Percentiles rank a stretch among this genome's conserved stretches.
Conservation (phyloP, 2,113 vertebrate genomes). For the Dipodomys merriami region DNA sequence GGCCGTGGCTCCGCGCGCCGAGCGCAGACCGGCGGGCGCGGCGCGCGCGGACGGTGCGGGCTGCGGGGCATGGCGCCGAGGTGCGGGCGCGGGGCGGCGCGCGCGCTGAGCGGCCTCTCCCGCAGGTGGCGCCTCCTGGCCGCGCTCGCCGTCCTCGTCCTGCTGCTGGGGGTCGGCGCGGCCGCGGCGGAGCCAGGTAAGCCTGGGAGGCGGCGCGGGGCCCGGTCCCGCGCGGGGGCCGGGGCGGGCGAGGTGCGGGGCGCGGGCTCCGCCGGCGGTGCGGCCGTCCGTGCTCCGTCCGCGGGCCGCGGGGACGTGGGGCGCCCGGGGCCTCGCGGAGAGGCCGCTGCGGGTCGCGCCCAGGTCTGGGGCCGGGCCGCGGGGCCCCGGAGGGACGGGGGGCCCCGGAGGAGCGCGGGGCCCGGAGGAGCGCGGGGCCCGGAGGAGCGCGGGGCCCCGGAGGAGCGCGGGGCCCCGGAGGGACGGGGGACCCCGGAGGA, state of each 20-base stretch:
- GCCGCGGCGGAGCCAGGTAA: conserved; percentile 68
- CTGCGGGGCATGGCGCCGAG: conserved; percentile 54
- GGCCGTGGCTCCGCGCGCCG: not conserved
- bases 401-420: not conserved
- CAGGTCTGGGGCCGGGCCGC: no score
- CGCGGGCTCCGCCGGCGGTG: no score
- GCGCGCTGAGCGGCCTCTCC: not conserved
- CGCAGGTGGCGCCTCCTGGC: conserved; percentile 73
- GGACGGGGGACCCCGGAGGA: no score
- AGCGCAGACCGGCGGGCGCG: no score
- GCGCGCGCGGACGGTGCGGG: not conserved
- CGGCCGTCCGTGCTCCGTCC: not conserved
- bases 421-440: no score
- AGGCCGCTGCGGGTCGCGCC: not conserved
- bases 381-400: no score
- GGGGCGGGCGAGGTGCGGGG: not conserved
- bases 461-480: no score
- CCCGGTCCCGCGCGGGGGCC: not conserved
- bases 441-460: no score
- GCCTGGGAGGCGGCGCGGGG: not conserved
- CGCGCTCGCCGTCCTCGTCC: conserved; percentile 4
- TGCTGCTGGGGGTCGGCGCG: conserved; percentile 52
- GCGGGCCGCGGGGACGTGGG: not conserved
- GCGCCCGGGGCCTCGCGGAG: not conserved
- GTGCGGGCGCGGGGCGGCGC: not conserved